Evolutionary conservation across 2,113 vertebrate species (phyloP).

Genomic region (Cyanocitta stelleri): DNA sequence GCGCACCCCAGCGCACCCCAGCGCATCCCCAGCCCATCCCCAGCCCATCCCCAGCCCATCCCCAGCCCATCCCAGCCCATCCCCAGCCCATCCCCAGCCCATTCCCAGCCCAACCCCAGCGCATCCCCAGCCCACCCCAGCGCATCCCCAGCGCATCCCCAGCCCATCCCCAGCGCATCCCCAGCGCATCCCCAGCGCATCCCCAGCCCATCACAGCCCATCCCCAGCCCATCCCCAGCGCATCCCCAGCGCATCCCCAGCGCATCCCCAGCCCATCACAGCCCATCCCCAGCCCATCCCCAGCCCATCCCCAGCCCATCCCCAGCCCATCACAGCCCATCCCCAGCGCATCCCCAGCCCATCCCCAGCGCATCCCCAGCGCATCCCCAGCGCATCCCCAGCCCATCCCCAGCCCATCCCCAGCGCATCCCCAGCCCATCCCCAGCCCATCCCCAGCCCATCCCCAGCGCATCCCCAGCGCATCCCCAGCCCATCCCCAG

Average conservation of each 20-base stretch:
- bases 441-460: too few relatives aligned
- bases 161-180: neutral
- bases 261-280: neutral
- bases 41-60: too few relatives aligned
- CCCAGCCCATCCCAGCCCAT: neutral
- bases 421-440: neutral
- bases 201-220: too few relatives aligned
- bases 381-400: fast-evolving
- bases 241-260: neutral
- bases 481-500: neutral
- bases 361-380: neutral
- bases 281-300: fast-evolving
- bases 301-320: neutral
- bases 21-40: too few relatives aligned
- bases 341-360: neutral
- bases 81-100: too few relatives aligned
- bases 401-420: neutral
- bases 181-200: neutral
- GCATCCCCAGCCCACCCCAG: neutral
- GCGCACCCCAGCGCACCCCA: too few relatives aligned
- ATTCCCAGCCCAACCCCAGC: neutral
- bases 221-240: fast-evolving
- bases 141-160: fast-evolving
- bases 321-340: neutral
- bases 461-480: neutral